These are phyloP conservation scores for Aporophyla lueneburgensis DNA, from an alignment of 2,888 invertebrate genomes.

Conservation along the genomic window DNA sequence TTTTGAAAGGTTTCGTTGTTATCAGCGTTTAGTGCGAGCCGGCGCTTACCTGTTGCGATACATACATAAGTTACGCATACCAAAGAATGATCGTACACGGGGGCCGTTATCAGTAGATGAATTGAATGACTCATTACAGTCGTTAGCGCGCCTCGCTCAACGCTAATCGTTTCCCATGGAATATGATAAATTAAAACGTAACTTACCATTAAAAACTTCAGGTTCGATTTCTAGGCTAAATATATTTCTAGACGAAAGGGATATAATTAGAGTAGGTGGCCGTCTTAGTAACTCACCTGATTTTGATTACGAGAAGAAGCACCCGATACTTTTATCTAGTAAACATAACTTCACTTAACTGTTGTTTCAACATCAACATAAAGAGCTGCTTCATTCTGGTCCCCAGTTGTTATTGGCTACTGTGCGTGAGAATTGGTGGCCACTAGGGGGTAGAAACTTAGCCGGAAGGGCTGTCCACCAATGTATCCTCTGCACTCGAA, in stretches of 20 bases:
- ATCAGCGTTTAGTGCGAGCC: background rate
- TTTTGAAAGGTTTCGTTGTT: background rate
- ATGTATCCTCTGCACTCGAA: background rate
- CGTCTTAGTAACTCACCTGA: background rate
- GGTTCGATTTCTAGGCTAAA: background rate
- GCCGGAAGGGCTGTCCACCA: background rate
- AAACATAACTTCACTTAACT: background rate
- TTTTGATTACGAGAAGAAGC: constrained; percentile 1
- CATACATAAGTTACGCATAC: background rate
- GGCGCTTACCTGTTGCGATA: constrained; percentile 1
- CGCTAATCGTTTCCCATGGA: background rate
- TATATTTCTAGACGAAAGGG: background rate
- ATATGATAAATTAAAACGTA: background rate
- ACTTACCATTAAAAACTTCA: background rate
- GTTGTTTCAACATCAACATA: background rate
- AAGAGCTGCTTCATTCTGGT: background rate
- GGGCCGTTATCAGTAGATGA: constrained; percentile 2
- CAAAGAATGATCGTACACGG: background rate
- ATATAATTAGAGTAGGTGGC: background rate
- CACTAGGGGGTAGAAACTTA: background rate
- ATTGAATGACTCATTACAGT: background rate
- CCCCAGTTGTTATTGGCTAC: background rate
- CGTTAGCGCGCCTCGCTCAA: background rate
- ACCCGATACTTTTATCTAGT: background rate
- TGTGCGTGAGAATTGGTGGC: constrained; percentile 10